Percentiles rank a stretch among this genome's conserved stretches.
These are phyloP conservation scores for Scatophagus argus DNA, from an alignment of 2,113 vertebrate species.

Conservation along the genomic window DNA sequence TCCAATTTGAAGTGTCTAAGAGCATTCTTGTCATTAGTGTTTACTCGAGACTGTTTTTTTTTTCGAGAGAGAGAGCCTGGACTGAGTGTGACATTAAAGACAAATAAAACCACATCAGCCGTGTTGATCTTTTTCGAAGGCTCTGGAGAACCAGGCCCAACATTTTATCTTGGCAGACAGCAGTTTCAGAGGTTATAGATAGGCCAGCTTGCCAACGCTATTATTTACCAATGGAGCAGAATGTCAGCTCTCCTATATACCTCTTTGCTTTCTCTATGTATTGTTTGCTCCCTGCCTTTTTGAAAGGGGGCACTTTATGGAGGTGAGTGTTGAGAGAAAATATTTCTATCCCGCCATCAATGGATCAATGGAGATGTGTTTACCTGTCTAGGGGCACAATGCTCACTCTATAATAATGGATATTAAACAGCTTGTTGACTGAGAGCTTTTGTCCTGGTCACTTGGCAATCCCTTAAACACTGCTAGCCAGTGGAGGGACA, in stretches of 20 bases:
- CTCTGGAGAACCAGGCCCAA: slow-evolving; percentile 86
- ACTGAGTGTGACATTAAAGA: slow-evolving; percentile 84
- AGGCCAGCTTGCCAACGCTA: slow-evolving; percentile 86
- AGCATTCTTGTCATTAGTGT: slow-evolving; percentile 81
- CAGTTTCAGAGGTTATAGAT: slow-evolving; percentile 92
- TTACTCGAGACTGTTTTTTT: slow-evolving; percentile 78
- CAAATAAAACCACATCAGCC: slow-evolving; percentile 82
- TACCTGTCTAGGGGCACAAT: slow-evolving; percentile 89
- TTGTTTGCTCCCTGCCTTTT: slow-evolving; percentile 93
- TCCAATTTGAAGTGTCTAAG: slow-evolving; percentile 79
- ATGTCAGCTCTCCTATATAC: slow-evolving; percentile 87
- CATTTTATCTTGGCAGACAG: slow-evolving; percentile 92
- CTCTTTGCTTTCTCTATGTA: slow-evolving; percentile 84
- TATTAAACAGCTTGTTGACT: slow-evolving; percentile 94
- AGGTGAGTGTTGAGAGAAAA: slow-evolving; percentile 87
- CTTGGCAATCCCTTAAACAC: slow-evolving; percentile 91
- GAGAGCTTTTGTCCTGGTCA: slow-evolving; percentile 91
- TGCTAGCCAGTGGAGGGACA: slow-evolving; percentile 84
- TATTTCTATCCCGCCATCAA: slow-evolving; percentile 91
- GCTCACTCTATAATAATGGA: slow-evolving; percentile 94
- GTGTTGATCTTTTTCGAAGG: slow-evolving; percentile 87
- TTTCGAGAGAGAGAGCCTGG: slow-evolving; percentile 81
- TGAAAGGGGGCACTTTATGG: slow-evolving; percentile 91
- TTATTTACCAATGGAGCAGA: slow-evolving; percentile 94
- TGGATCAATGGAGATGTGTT: slow-evolving; percentile 98